Evolutionary conservation across 2,888 invertebrate genomes (phyloP).

Genomic region (Athetis lepigone): DNA sequence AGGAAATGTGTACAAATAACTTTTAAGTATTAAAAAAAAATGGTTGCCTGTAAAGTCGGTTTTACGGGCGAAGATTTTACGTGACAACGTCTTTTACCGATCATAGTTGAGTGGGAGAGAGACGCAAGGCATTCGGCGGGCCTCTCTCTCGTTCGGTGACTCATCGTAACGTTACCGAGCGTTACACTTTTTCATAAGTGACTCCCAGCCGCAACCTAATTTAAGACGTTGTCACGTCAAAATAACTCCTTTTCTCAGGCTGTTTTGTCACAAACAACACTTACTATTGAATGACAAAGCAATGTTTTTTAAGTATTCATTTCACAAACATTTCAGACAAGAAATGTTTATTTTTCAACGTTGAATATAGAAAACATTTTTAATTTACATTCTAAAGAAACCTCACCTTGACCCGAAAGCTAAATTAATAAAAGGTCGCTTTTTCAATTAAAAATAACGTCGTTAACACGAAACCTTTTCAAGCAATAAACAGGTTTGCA

Average conservation of each 20-base stretch:
- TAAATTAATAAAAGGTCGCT: slow-evolving; percentile 42
- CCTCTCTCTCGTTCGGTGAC: too few species aligned
- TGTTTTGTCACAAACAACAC: neutral
- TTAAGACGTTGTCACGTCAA: too few species aligned
- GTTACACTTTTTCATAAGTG: too few species aligned
- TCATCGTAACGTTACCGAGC: too few species aligned
- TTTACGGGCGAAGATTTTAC: too few species aligned
- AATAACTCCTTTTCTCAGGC: neutral
- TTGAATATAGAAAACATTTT: slow-evolving; percentile 3
- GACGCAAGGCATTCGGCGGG: too few species aligned
- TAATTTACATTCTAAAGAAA: slow-evolving; percentile 37
- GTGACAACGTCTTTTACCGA: too few species aligned
- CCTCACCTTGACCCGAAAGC: slow-evolving; percentile 21
- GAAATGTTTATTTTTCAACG: neutral
- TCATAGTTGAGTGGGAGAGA: too few species aligned
- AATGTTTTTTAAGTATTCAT: neutral
- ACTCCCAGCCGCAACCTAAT: too few species aligned
- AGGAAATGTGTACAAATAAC: neutral
- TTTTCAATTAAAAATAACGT: slow-evolving; percentile 51
- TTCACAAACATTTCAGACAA: slow-evolving; percentile 3
- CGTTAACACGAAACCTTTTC: slow-evolving; percentile 38
- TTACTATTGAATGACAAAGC: slow-evolving; percentile 7
- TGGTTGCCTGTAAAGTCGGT: too few species aligned
- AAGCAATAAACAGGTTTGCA: slow-evolving; percentile 33
- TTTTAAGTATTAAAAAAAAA: too few species aligned